phyloP scores from a whole-genome alignment of 2,888 invertebrate genomes.

The Pyrocoelia pectoralis region DNA sequence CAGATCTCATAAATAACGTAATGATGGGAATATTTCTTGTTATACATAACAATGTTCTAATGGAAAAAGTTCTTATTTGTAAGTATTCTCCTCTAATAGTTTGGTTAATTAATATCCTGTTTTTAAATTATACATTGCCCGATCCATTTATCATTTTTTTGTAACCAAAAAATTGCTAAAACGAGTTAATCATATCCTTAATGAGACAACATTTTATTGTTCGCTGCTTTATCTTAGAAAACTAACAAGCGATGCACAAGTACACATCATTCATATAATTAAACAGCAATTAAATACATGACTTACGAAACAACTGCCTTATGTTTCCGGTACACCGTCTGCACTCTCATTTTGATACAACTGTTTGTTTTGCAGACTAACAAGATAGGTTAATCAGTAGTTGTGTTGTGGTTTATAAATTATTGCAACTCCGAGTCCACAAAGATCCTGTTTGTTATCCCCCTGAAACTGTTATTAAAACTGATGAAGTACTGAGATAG shows the following conservation, averaged over 20 bases:
- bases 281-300: constrained; percentile 42
- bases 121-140: constrained; percentile 8
- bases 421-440: constrained; percentile 21
- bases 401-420: constrained; percentile 21
- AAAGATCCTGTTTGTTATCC: constrained; percentile 13
- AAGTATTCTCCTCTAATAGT: neutral
- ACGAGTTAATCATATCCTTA: constrained; percentile 32
- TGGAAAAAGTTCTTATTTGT: neutral
- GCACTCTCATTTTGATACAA: constrained; percentile 11
- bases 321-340: constrained; percentile 38
- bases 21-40: neutral
- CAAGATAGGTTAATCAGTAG: constrained; percentile 27
- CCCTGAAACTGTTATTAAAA: constrained; percentile 15
- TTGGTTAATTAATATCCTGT: constrained; percentile 1
- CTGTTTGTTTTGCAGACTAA: constrained; percentile 30
- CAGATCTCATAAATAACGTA: neutral
- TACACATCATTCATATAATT: constrained; percentile 40
- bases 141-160: constrained; percentile 33
- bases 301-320: constrained; percentile 37
- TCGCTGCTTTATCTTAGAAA: constrained; percentile 30
- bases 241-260: constrained; percentile 37
- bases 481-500: constrained; percentile 16
- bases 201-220: constrained; percentile 32
- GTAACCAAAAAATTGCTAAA: constrained; percentile 28
- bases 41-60: neutral